These are phyloP conservation scores for Hirtodrosophila histrioides DNA, from an alignment of 2,888 invertebrate species.

Conservation along the genomic window DNA sequence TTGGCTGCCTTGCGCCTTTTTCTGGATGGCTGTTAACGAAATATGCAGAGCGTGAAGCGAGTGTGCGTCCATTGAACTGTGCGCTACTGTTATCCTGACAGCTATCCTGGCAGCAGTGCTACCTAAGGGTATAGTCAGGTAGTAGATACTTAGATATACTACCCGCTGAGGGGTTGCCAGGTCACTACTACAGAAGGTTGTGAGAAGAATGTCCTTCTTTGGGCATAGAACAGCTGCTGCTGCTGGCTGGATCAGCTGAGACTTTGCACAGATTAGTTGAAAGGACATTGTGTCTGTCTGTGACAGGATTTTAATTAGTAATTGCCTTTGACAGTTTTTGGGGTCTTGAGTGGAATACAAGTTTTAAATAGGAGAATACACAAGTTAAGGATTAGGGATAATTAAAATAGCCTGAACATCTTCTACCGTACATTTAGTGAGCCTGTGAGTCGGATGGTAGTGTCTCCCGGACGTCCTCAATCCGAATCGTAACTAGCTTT, in stretches of 20 bases:
- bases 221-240: conserved; percentile 34
- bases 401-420: no score
- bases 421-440: no score
- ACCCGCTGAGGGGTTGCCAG: conserved; percentile 41
- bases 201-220: conserved; percentile 10
- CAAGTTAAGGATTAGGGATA: no score
- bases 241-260: conserved; percentile 48
- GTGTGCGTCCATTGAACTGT: conserved; percentile 21
- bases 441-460: no score
- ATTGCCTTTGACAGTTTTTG: conserved; percentile 1
- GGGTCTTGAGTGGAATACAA: neutral
- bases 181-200: conserved; percentile 33
- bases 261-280: conserved; percentile 27
- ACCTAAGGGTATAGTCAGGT: conserved; percentile 31
- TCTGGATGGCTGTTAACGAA: conserved; percentile 79
- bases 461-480: no score
- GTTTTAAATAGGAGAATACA: no score
- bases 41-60: conserved; percentile 76
- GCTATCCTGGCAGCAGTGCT: neutral
- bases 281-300: conserved; percentile 21
- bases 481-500: no score
- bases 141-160: conserved; percentile 21
- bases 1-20: conserved; percentile 57
- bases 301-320: conserved; percentile 34
- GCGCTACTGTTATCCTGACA: conserved; percentile 21